Evolutionary conservation across 2,113 vertebrate genomes (phyloP).

Genomic region (Pachyramphus minor): DNA sequence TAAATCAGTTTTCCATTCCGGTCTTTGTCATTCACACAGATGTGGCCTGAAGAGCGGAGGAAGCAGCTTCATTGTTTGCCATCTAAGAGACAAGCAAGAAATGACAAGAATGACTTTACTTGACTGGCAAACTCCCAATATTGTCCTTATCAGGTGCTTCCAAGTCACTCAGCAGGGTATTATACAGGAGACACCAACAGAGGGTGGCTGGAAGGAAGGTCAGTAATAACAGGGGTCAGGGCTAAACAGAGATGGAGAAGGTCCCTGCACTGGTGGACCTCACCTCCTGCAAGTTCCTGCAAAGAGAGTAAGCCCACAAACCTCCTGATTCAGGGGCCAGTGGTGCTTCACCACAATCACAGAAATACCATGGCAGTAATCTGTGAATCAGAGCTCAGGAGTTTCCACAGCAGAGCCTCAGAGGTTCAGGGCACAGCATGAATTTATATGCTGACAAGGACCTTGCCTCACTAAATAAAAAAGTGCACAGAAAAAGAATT

Average conservation of each 20-base stretch:
- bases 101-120: not conserved
- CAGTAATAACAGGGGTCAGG: not conserved
- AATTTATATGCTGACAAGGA: not conserved
- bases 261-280: not conserved
- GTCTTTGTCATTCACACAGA: not conserved
- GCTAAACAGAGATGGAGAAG: not conserved
- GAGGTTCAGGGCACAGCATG: not conserved
- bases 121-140: not conserved
- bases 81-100: conserved; percentile 45
- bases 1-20: not conserved
- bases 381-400: not conserved
- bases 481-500: not conserved
- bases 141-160: not conserved
- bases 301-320: not conserved
- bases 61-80: not conserved
- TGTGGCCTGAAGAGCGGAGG: not conserved
- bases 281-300: not conserved
- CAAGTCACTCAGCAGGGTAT: not conserved
- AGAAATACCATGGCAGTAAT: not conserved
- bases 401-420: not conserved
- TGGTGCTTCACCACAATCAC: not conserved
- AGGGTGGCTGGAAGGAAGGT: not conserved
- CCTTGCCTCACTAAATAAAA: not conserved
- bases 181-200: not conserved
- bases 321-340: not conserved